Conservation (phyloP, 2,113 vertebrate genomes). For the Psephotus haematonotus region DNA sequence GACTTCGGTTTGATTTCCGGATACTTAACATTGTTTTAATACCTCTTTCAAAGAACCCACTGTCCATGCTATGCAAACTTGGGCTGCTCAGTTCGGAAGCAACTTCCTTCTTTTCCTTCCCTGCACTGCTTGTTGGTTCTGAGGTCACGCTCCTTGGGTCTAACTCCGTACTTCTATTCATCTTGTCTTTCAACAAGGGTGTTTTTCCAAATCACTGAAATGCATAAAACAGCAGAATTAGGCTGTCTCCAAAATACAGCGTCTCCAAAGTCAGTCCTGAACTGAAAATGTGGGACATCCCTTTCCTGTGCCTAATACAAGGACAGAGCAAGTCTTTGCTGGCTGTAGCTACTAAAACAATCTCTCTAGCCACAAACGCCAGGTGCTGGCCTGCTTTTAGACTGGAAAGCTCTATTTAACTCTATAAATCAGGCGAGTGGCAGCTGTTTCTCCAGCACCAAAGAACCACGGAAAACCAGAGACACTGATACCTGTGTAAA, state of each 20-base stretch:
- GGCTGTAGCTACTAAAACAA: neutral
- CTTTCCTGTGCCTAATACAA: neutral
- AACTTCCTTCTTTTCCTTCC: neutral
- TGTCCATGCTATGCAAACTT: neutral
- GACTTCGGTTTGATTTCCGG: neutral
- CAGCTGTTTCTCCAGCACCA: neutral
- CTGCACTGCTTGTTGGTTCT: neutral
- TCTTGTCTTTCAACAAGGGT: neutral
- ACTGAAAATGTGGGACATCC: neutral
- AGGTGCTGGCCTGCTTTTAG: neutral
- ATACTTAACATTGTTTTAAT: constrained; percentile 35
- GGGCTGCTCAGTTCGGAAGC: neutral
- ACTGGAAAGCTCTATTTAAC: neutral
- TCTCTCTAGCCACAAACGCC: neutral
- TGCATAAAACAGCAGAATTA: neutral
- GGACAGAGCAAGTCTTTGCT: neutral
- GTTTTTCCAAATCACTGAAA: constrained; percentile 5
- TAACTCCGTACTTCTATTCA: neutral
- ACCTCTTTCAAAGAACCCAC: constrained; percentile 5
- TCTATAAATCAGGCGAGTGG: neutral
- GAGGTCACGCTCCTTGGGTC: neutral
- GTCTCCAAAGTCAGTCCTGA: neutral
- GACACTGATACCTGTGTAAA: neutral
- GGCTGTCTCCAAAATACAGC: too few relatives aligned
- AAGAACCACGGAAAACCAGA: neutral